Base-by-base conservation (phyloP, 1,140 invertebrate species). In the Macrobrachium rosenbergii region DNA sequence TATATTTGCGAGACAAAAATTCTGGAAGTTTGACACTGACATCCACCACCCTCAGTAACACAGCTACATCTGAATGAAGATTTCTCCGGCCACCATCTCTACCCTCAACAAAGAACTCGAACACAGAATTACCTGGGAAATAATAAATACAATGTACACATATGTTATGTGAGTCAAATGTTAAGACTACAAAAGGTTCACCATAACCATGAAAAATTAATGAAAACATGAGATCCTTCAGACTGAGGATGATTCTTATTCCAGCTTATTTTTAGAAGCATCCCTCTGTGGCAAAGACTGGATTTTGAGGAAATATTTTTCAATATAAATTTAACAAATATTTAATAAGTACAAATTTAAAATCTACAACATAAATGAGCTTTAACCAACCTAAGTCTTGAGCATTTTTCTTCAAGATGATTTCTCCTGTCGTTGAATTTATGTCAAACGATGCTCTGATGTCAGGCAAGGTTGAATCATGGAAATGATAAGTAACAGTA, bases 401-500 rank as follows among this genome's bases (percentile, higher is more conserved):
- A 8, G 94, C 93, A 90, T 93, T 93, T 90, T 94, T 94, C 28
- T 93, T 92, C 59, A 96, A 91, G 82, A 93, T 94, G 19, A 97
- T 92, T 76, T 94, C 93, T 12, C 96, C 96, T n/a, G 94, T 95
- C 69, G 17, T 52, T 52, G 77, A 17, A 58, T 88, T 80, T 17
- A 89, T 59, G 19, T 17, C 10, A 59, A 89, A 89, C 5, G 97
- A 96, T 92, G 99, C 96, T 82, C 99, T 95, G 8, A 96, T 95
- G 92, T 98, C 99, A 86, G 95, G 94, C 89, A 96, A 95, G 6
- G 95, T 97, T n/a, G 94, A 93, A 86, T 97, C 94, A 23, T 94
- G 93, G 89, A 99, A 96, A 92, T 96, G 98, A 92, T 99, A 99
- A 91, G 99, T 98, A 89, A 99, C 97, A 92, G 99, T 97, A 2